phyloP scores from a whole-genome alignment of 2,888 invertebrate genomes.

The Pilophorus perplexus region DNA sequence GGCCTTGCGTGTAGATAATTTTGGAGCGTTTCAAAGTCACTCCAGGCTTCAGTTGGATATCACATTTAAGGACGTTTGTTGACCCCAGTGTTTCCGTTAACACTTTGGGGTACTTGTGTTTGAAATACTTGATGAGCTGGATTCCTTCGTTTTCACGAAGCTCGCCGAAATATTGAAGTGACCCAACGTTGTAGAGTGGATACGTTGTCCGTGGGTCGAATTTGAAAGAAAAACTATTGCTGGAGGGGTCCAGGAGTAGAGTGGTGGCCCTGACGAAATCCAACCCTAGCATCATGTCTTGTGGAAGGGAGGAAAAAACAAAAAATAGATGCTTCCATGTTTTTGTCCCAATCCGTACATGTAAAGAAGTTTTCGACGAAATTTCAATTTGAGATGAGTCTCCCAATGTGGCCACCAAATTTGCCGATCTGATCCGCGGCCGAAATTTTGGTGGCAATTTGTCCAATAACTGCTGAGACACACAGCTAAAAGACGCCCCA shows the following conservation, averaged over 20 bases:
- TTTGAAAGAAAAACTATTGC: conserved; percentile 1
- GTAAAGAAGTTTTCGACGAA: background rate
- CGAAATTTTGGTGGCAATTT: background rate
- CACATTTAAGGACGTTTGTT: conserved; percentile 3
- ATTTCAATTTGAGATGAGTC: background rate
- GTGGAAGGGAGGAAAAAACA: background rate
- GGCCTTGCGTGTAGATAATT: conserved; percentile 22
- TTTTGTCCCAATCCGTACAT: background rate
- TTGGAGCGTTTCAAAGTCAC: background rate
- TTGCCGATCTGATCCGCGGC: background rate
- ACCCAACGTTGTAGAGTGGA: no score
- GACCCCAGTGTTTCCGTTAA: conserved; percentile 4
- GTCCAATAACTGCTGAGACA: background rate
- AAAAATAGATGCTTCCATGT: background rate
- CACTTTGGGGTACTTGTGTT: background rate
- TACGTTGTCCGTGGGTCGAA: background rate
- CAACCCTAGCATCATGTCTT: background rate
- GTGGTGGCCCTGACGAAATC: conserved; percentile 6
- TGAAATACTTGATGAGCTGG: no score
- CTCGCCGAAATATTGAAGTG: background rate
- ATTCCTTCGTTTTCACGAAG: background rate
- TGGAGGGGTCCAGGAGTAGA: conserved; percentile 18
- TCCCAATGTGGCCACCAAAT: background rate
- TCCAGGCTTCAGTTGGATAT: conserved; percentile 1
- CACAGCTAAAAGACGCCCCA: background rate